Base-by-base conservation (phyloP, 2,888 invertebrate genomes). In the Drosophila fulvimacula region DNA sequence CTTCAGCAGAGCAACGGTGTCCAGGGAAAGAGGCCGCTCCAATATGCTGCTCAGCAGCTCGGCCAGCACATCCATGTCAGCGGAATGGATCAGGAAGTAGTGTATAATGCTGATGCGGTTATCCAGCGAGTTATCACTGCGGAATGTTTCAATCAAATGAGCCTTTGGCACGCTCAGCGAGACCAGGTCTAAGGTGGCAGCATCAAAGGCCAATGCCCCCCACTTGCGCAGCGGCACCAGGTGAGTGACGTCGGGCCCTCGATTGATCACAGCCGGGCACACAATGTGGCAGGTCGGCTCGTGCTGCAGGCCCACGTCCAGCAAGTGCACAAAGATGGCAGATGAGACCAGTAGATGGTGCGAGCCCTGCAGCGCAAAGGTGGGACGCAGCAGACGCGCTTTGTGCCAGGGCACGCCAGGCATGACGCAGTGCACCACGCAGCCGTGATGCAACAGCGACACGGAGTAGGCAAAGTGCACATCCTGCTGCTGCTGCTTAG, bases 401-500 rank as follows among this genome's bases (percentile, higher is more conserved):
- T 95, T 94, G 1, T 95, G 93, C 96, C 96, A 97, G 0, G 96
- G 95, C 80, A 97, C 94, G 61, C 96, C 96, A 0, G 97, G 96
- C 82, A 97, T 94, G 15, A 96, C 96, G 82, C 96, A 96, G 91
- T 97, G 97, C 21, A 97, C 94, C 36, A 97, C 96, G 83, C 96
- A 96, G 19, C 97, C 96, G 88, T 97, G 97, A 88, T 97, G 97
- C 64, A 97, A 93, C 69, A 97, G 92, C 0, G 97, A 97, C 10
- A 97, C 95, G 0, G 97, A 96, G 90, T 97, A 97, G 2, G 97
- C 97, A 91, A 97, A 96, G 92, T 97, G 96, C 5, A 97, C 96
- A 57, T 91, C 91, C 46, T 82, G 84, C 59, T 10, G 38, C 73
- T 81, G 49, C 68, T 72, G 49, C 24, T 44, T 44, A 6, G 76